phyloP scores from a whole-genome alignment of 2,797 vertebrate genomes.

The Brachyalestes nurse region DNA sequence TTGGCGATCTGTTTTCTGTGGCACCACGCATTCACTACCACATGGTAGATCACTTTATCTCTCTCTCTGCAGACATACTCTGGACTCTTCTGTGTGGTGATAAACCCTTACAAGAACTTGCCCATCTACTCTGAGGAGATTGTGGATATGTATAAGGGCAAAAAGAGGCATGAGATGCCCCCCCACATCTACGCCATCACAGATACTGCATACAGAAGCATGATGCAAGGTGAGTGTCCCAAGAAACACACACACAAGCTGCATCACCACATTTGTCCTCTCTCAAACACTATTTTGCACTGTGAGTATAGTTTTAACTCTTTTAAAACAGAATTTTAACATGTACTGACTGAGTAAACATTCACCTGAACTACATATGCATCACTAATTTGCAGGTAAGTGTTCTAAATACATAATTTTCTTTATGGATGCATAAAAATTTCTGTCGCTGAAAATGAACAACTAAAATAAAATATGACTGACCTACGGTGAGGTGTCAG shows the following conservation, averaged over 20 bases:
- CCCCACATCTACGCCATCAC: conserved; percentile 99
- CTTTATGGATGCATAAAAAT: no score
- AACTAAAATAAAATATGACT: no score
- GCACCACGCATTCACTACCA: no score
- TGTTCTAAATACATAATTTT: no score
- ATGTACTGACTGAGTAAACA: no score
- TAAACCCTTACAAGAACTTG: conserved; percentile 98
- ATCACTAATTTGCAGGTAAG: no score
- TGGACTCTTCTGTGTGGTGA: conserved; percentile 97
- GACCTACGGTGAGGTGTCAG: no score
- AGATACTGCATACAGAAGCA: conserved; percentile 96
- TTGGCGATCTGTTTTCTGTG: no score
- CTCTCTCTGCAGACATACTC: conserved; percentile 88
- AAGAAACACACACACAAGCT: neutral
- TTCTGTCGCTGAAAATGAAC: no score
- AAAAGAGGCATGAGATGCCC: conserved; percentile 98
- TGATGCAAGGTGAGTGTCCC: conserved; percentile 76
- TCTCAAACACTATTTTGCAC: neutral
- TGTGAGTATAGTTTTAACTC: no score
- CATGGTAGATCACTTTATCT: neutral
- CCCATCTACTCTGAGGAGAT: conserved; percentile 99
- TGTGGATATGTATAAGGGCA: conserved; percentile 99
- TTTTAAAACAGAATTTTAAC: no score
- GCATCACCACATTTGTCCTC: neutral
- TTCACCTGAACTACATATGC: no score